phyloP scores from a whole-genome alignment of 64 coral and sea anemone genomes.

The Montipora foliosa region DNA sequence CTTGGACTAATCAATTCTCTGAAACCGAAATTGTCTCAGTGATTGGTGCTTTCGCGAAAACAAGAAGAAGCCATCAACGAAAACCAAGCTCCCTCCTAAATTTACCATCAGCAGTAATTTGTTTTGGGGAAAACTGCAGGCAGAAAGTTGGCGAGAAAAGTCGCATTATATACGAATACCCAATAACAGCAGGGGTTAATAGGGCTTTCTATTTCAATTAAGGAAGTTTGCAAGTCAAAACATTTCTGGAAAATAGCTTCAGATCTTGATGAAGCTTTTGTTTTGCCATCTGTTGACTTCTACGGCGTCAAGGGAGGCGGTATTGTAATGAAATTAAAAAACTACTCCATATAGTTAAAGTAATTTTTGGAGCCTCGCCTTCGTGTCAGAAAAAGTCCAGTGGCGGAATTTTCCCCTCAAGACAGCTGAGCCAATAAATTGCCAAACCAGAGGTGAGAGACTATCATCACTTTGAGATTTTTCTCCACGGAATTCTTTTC shows the following conservation, averaged over 20 bases:
- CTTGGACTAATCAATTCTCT: neutral
- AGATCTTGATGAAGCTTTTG: neutral
- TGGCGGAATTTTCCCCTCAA: no score
- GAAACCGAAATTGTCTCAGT: neutral
- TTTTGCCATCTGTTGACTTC: slow-evolving; percentile 31
- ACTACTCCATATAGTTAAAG: neutral
- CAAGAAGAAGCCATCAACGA: neutral
- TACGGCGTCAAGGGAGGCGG: slow-evolving; percentile 7
- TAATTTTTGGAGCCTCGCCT: neutral
- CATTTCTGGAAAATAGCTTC: slow-evolving; percentile 17
- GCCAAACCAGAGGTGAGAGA: no score
- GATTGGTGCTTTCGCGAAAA: neutral
- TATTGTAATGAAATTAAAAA: neutral
- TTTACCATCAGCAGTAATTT: slow-evolving; percentile 20
- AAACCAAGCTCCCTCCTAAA: neutral
- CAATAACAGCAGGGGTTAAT: neutral
- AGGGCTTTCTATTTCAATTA: slow-evolving; percentile 16
- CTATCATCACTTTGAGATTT: no score
- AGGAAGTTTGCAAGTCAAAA: slow-evolving; percentile 29
- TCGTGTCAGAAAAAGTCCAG: no score
- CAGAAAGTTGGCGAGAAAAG: neutral
- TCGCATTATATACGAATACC: neutral
- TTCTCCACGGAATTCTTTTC: no score
- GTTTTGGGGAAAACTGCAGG: slow-evolving; percentile 17
- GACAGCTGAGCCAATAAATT: no score